A percentile compares a stretch with the other conserved stretches of the same genome.
Conservation (phyloP, 2,797 vertebrate species). For the Rhadinocentrus ornatus region DNA sequence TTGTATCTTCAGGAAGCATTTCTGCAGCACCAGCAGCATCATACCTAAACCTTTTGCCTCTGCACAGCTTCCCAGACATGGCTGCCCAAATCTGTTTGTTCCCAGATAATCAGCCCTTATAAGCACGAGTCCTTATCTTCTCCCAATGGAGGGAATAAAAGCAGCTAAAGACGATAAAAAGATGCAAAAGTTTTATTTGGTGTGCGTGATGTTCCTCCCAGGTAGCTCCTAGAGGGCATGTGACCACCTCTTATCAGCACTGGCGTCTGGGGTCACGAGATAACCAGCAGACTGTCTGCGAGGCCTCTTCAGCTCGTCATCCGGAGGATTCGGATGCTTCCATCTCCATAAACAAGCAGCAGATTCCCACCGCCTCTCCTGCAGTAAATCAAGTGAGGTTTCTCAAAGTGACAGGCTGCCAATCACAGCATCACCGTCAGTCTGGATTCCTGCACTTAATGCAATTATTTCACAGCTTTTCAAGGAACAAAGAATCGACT, state of each 20-base stretch:
- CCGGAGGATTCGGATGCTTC: slow-evolving; percentile 60
- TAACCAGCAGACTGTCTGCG: slow-evolving; percentile 67
- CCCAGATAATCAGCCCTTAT: slow-evolving; percentile 78
- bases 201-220: slow-evolving; percentile 68
- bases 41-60: neutral
- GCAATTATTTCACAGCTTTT: slow-evolving; percentile 58
- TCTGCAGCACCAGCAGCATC: too few species aligned
- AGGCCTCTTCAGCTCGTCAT: slow-evolving; percentile 57
- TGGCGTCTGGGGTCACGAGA: slow-evolving; percentile 68
- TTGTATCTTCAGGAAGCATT: too few species aligned
- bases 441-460: slow-evolving; percentile 35
- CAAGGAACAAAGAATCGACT: slow-evolving; percentile 56
- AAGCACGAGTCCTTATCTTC: slow-evolving; percentile 79
- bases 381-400: slow-evolving; percentile 61
- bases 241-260: slow-evolving; percentile 65
- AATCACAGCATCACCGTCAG: slow-evolving; percentile 57
- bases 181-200: slow-evolving; percentile 76
- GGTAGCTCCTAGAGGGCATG: slow-evolving; percentile 48
- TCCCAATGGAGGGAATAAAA: slow-evolving; percentile 21
- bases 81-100: slow-evolving; percentile 80
- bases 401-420: slow-evolving; percentile 55
- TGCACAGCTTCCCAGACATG: slow-evolving; percentile 72
- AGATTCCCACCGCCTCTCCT: slow-evolving; percentile 64
- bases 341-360: slow-evolving; percentile 63
- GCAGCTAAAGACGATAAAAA: slow-evolving; percentile 70